Base-by-base conservation (phyloP, 2,888 invertebrate genomes). In the Schrankia costaestrigalis region DNA sequence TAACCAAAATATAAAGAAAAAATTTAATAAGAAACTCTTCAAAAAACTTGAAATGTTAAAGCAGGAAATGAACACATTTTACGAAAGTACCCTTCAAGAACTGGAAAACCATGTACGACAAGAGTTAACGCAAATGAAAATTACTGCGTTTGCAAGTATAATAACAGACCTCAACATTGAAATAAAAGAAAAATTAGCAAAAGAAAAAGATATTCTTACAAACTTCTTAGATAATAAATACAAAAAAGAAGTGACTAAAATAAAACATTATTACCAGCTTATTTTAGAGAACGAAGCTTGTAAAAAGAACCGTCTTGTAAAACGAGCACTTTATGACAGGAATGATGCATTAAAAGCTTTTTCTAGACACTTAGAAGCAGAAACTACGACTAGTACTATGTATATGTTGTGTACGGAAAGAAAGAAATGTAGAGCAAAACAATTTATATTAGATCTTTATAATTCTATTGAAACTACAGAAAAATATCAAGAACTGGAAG, bases 341-440 rank as follows among this genome's bases (percentile, higher is more conserved):
- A 86, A 87, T 46, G 76, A 83, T 35, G 77, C 78, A 1, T 41
- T 87, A 3, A 64, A 58, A 51, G 71, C 75, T 13, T 85, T 81
- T 58, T 74, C 64, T 25, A 73, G 48, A 41, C 76, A 77, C 56
- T 58, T 75, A 31, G 74, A 84, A 55, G 63, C 75, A 12, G 75
- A 82, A 56, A 78, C 73, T 40, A 52, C 71, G 15, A 78, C 82
- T 3, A 74, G 75, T 34, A 76, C 78, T 4, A 86, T 87, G 79
- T 87, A 86, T 49, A 52, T 86, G 14, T 74, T 87, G 74, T 77
- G 80, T 29, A 61, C 70, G 3, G 85, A 86, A 50, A 68, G 86
- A 55, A 87, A 82, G 59, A 86, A 81, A 58, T 86, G 86, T 54
- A 76, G 54, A 56, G 71, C 86, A 1, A 77, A 75, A 45, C 66